Conservation (phyloP, 2,113 vertebrate genomes). For the Percopsis transmontana region DNA sequence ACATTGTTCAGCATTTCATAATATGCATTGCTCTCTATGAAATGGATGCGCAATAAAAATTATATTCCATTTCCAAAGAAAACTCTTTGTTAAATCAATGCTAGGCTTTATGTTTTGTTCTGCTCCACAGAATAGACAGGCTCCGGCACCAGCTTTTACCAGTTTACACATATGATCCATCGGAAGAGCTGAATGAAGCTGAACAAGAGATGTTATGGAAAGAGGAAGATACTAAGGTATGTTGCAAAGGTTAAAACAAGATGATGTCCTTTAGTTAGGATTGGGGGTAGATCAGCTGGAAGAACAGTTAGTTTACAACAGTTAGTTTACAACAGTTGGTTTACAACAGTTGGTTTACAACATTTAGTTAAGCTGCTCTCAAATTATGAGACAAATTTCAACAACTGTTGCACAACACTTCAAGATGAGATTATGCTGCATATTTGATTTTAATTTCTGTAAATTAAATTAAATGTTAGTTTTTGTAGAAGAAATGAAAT, state of each 20-base stretch:
- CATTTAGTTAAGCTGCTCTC: too few relatives aligned
- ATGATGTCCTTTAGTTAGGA: too few relatives aligned
- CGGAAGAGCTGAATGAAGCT: slow-evolving; percentile 89
- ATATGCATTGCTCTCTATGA: not conserved
- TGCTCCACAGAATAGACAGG: slow-evolving; percentile 82
- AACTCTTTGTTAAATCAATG: not conserved
- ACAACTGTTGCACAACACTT: too few relatives aligned
- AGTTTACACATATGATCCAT: slow-evolving; percentile 92
- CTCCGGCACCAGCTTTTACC: slow-evolving; percentile 93
- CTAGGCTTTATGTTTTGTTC: not conserved
- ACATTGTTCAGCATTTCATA: slow-evolving; percentile 14
- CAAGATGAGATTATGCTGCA: not conserved
- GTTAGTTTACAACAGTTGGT: not conserved
- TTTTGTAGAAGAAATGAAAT: too few relatives aligned
- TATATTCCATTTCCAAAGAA: too few relatives aligned
- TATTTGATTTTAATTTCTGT: too few relatives aligned
- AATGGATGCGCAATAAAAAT: too few relatives aligned
- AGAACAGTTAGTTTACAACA: not conserved
- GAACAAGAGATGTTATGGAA: slow-evolving; percentile 90
- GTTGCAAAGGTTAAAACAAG: too few relatives aligned
- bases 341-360: not conserved
- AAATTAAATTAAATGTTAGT: too few relatives aligned
- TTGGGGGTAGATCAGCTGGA: not conserved
- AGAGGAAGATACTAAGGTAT: slow-evolving; percentile 87
- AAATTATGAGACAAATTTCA: too few relatives aligned